Conservation (phyloP, 1,140 invertebrate genomes). For the Drosophila subpulchrella region DNA sequence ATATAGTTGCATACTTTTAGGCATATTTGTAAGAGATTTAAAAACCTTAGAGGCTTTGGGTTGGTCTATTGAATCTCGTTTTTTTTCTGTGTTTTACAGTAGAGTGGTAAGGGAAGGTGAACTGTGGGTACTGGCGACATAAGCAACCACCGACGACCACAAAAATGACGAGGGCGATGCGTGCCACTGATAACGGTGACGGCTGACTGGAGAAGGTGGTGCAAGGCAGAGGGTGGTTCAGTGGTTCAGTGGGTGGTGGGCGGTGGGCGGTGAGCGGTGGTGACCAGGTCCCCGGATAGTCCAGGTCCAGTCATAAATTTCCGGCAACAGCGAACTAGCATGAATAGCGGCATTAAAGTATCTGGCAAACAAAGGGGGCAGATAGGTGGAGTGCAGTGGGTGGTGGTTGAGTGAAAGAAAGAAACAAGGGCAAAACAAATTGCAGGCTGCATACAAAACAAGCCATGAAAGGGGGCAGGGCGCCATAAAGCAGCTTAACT, state of each 20-base stretch:
- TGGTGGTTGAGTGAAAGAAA: neutral
- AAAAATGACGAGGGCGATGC: conserved; percentile 54
- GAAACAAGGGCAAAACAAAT: conserved; percentile 59
- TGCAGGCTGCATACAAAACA: conserved; percentile 66
- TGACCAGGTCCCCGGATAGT: conserved; percentile 29
- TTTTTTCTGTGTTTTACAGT: neutral
- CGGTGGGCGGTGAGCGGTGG: neutral
- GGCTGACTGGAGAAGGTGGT: conserved; percentile 22
- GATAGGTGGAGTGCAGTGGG: neutral
- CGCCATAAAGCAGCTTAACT: conserved; percentile 49
- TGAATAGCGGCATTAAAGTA: conserved; percentile 76
- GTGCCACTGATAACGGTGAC: conserved; percentile 62
- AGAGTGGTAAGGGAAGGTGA: neutral
- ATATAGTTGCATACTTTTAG: too few relatives aligned
- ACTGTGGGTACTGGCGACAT: conserved; percentile 13
- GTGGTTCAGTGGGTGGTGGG: neutral
- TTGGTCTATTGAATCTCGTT: too few relatives aligned
- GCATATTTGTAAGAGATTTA: too few relatives aligned
- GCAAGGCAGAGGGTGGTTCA: neutral
- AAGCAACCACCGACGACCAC: conserved; percentile 55
- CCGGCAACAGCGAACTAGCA: conserved; percentile 48
- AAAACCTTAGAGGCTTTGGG: too few relatives aligned
- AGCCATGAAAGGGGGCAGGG: neutral
- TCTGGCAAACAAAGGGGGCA: conserved; percentile 38
- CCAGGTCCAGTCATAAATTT: conserved; percentile 66